Percentiles rank a stretch among this genome's conserved stretches.
Conservation (phyloP, 1,140 invertebrate species). For the Pinna nobilis region DNA sequence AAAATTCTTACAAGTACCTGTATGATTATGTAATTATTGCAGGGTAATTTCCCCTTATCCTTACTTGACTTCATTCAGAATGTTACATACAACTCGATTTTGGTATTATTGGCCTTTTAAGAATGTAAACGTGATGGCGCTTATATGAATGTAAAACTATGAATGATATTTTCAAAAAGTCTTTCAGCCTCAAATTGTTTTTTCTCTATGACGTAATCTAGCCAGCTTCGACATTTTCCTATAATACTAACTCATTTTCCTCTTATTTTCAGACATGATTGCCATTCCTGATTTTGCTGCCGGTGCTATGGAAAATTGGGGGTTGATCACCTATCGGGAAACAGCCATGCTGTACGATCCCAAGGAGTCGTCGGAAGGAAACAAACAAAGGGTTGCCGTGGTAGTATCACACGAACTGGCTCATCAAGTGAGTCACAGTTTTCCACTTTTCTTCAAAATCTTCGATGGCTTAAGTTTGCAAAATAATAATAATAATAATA, state of each 20-base stretch:
- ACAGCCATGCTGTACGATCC: slow-evolving; percentile 85
- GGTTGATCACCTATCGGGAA: slow-evolving; percentile 89
- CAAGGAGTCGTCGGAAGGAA: slow-evolving; percentile 51
- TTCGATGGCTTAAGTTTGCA: background rate
- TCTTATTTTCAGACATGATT: slow-evolving; percentile 78
- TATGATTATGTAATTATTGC: background rate
- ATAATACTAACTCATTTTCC: background rate
- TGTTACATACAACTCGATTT: background rate
- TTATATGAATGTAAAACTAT: no score
- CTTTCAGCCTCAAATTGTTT: no score
- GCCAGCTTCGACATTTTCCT: no score
- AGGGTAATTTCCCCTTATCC: background rate
- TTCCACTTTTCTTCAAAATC: background rate
- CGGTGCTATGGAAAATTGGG: slow-evolving; percentile 98
- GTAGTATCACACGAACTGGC: slow-evolving; percentile 87
- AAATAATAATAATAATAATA: background rate
- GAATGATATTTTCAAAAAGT: no score
- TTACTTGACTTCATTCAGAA: background rate
- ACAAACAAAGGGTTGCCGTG: slow-evolving; percentile 84
- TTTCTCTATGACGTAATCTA: no score
- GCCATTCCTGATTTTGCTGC: slow-evolving; percentile 96
- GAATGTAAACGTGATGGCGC: no score
- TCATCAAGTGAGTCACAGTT: slow-evolving; percentile 77
- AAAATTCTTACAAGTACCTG: background rate
- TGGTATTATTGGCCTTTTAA: no score